These are phyloP conservation scores for Drosophila burlai DNA, from an alignment of 1,140 invertebrate genomes.

Conservation along the genomic window DNA sequence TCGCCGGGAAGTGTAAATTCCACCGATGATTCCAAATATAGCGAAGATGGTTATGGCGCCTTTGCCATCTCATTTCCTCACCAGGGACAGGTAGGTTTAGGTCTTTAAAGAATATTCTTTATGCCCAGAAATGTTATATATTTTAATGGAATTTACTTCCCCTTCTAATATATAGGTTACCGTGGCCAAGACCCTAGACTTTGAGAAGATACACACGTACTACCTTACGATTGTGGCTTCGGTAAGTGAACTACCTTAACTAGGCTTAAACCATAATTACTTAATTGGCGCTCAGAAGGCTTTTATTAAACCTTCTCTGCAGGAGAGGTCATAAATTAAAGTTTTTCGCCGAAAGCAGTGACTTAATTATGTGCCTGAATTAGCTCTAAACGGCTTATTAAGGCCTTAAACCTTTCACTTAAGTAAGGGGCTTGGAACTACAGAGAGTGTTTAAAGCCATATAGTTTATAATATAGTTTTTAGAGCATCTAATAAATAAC, in stretches of 20 bases:
- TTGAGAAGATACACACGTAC: slow-evolving; percentile 94
- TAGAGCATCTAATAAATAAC: neutral
- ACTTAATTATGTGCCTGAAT: slow-evolving; percentile 15
- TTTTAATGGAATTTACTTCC: neutral
- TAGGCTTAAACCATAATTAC: slow-evolving; percentile 28
- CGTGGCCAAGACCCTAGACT: slow-evolving; percentile 95
- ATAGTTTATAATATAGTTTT: slow-evolving; percentile 1
- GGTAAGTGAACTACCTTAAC: slow-evolving; percentile 88
- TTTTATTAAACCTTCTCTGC: slow-evolving; percentile 21
- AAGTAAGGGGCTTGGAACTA: neutral
- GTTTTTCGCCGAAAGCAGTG: slow-evolving; percentile 2
- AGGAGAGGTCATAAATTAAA: slow-evolving; percentile 15
- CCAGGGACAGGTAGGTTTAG: slow-evolving; percentile 89
- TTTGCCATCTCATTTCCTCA: slow-evolving; percentile 95
- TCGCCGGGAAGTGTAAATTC: slow-evolving; percentile 87
- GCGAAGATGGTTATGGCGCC: slow-evolving; percentile 92
- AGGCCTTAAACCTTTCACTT: slow-evolving; percentile 28
- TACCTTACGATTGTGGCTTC: slow-evolving; percentile 95
- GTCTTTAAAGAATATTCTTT: neutral
- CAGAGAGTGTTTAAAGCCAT: slow-evolving; percentile 2
- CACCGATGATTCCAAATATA: slow-evolving; percentile 88
- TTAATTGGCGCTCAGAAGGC: slow-evolving; percentile 20
- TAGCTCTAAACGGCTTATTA: slow-evolving; percentile 21
- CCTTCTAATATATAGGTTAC: slow-evolving; percentile 87
- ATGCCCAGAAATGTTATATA: neutral